A percentile compares a stretch with the other conserved stretches of the same genome.
Conservation (phyloP, 92 coral and sea anemone genomes). For the Paramuricea clavata region DNA sequence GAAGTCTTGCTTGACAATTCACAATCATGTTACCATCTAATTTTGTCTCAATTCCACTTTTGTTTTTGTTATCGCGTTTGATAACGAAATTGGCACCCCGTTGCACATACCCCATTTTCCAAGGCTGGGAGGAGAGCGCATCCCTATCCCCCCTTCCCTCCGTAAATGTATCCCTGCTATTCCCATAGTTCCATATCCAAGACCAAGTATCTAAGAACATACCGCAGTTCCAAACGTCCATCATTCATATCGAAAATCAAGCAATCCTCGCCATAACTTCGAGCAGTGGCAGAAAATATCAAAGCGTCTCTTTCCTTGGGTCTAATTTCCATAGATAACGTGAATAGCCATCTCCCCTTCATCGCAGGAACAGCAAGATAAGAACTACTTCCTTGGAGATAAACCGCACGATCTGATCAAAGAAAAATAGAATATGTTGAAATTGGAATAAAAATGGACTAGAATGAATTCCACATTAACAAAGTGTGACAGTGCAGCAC, state of each 20-base stretch:
- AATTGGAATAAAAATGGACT: too few relatives aligned
- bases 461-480: too few relatives aligned
- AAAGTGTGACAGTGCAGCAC: too few relatives aligned
- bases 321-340: slow-evolving; percentile 36
- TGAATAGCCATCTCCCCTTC: slow-evolving; percentile 31
- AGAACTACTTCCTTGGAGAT: slow-evolving; percentile 8
- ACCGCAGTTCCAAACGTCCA: slow-evolving; percentile 40
- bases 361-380: slow-evolving; percentile 14
- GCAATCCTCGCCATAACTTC: slow-evolving; percentile 31
- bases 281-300: slow-evolving; percentile 33
- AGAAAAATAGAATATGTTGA: not conserved
- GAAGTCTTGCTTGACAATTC: too few relatives aligned
- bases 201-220: not conserved
- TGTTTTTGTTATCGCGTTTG: too few relatives aligned
- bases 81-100: too few relatives aligned
- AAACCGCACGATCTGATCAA: slow-evolving; percentile 34
- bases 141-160: too few relatives aligned
- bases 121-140: too few relatives aligned
- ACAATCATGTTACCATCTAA: too few relatives aligned
- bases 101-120: too few relatives aligned
- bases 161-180: too few relatives aligned
- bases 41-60: too few relatives aligned
- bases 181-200: not conserved
- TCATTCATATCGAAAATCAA: slow-evolving; percentile 33
- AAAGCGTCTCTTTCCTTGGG: slow-evolving; percentile 28